Evolutionary conservation across 2,113 vertebrate species (phyloP), one percentile per base, ranked within the genome.

Genomic region (Megaptera novaeangliae): DNA sequence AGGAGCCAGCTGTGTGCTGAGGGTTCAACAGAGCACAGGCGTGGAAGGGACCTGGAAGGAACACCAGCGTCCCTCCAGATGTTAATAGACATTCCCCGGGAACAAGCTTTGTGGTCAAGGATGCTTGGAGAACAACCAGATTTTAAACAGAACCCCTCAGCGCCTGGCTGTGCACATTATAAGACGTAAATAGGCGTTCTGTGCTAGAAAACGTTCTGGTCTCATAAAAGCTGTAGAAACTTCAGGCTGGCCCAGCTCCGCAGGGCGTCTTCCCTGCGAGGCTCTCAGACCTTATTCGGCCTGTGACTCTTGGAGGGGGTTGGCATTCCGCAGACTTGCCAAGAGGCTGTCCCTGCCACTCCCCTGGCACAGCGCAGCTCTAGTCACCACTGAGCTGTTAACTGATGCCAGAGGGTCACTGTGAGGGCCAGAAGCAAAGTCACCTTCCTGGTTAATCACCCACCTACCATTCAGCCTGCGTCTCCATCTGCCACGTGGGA

Each of bases 321-420:
- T 2, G 1, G 74, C 41, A 2, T 59, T 36, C 11, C 9, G 1
- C 39, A 25, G n/a, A 4, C 68, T 25, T 71, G 17, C 7, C 0
- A 0, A 36, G 88, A 49, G 7, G 27, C 87, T 57, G 7, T 27
- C 44, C 36, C 85, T 41, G 17, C 36, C 5, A 0, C 1, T 39
- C 29, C 20, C 44, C 69, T n/a, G 6, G 3, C 5, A 3, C 17
- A 0, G 29, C 2, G 4, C 0, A 11, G 59, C 44, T 3, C 89
- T 61, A 0, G 15, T 39, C 8, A 34, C 52, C n/a, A 3, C 31
- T 9, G 23, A 78, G 36, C 88, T 14, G 2, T 34, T 72, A 8
- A 8, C 52, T 3, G 3, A 8, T 31, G 25, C 29, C 61, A 39
- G 20, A 15, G 49, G 36, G 20, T 21, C 63, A 29, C 69, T 13